These are phyloP conservation scores for Listronotus bonariensis DNA, from an alignment of 1,140 invertebrate genomes.

Conservation along the genomic window DNA sequence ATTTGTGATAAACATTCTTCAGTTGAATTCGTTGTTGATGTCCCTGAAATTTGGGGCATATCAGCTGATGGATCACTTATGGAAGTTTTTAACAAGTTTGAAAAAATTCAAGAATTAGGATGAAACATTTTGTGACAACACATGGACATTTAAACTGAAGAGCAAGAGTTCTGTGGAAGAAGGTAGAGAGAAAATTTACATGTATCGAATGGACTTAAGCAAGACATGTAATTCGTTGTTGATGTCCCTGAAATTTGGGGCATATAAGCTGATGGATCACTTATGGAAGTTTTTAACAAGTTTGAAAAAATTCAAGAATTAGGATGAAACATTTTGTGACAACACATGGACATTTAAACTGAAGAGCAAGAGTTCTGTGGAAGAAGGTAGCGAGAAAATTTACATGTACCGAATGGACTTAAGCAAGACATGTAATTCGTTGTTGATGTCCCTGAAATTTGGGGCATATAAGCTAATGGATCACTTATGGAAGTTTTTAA, in stretches of 20 bases:
- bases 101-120: not conserved
- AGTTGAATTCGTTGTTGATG: not conserved
- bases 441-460: not conserved
- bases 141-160: too few species aligned
- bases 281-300: conserved; percentile 1
- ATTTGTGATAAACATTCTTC: too few species aligned
- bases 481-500: conserved; percentile 1
- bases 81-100: not conserved
- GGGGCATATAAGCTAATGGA: not conserved
- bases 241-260: not conserved
- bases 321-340: not conserved
- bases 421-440: too few species aligned
- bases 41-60: not conserved
- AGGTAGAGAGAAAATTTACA: too few species aligned
- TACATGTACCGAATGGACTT: too few species aligned
- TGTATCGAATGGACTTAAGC: too few species aligned
- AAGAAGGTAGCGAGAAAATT: too few species aligned
- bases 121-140: not conserved
- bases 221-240: not conserved
- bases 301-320: not conserved
- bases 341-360: too few species aligned
- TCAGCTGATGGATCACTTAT: not conserved
- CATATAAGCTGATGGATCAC: not conserved
- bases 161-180: too few species aligned
- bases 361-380: too few species aligned